These are phyloP conservation scores for Ochotona princeps DNA, from an alignment of 2,113 vertebrate species.

Conservation along the genomic window DNA sequence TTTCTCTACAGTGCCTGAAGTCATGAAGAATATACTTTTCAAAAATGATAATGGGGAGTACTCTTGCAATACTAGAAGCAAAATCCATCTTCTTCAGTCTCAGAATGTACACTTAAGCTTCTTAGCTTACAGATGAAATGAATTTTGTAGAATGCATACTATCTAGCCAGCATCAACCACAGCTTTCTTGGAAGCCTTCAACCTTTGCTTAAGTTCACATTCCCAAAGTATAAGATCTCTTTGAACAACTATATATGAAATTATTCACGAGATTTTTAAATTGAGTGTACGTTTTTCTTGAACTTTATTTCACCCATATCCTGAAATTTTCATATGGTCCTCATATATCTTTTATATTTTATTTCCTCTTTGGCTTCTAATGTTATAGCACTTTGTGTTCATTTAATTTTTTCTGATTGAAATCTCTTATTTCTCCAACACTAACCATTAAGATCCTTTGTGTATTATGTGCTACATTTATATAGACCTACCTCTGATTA, in stretches of 20 bases:
- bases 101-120: not conserved
- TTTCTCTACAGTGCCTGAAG: not conserved
- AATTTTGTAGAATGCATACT: not conserved
- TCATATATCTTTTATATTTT: not conserved
- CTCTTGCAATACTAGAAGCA: not conserved
- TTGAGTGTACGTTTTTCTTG: not conserved
- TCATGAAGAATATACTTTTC: not conserved
- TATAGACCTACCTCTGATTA: not conserved
- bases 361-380: not conserved
- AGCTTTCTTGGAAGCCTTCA: not conserved
- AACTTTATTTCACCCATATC: not conserved
- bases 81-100: not conserved
- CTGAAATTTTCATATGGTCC: not conserved
- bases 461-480: not conserved
- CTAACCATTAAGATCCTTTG: not conserved
- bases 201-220: not conserved
- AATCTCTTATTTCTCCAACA: not conserved
- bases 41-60: not conserved
- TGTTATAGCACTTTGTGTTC: not conserved
- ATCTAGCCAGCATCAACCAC: not conserved
- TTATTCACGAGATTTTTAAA: slow-evolving; percentile 10
- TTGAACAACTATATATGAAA: slow-evolving; percentile 2
- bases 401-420: not conserved
- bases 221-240: slow-evolving; percentile 6
- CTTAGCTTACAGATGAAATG: not conserved